These are phyloP conservation scores for Crypturellus tataupa DNA, from an alignment of 2,797 vertebrate genomes.

Conservation along the genomic window DNA sequence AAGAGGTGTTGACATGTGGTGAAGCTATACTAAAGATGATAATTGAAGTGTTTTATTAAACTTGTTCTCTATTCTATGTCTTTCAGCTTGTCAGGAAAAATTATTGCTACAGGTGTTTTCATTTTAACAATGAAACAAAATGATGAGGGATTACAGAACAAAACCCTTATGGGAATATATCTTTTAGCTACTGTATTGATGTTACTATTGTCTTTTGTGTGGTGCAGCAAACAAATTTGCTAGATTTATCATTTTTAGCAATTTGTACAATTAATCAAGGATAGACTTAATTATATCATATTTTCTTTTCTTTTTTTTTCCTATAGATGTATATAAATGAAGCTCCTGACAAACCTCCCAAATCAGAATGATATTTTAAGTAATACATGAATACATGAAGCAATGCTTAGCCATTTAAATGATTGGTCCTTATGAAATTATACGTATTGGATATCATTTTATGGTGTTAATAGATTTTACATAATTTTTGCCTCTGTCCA, in stretches of 20 bases:
- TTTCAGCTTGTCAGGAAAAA: slow-evolving; percentile 51
- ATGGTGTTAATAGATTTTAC: not conserved
- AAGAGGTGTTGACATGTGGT: slow-evolving; percentile 1
- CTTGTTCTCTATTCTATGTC: not conserved
- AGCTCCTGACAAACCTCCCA: not conserved
- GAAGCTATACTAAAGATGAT: slow-evolving; percentile 12
- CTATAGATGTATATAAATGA: not conserved
- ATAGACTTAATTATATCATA: not conserved
- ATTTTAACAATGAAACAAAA: slow-evolving; percentile 34
- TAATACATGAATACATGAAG: not conserved
- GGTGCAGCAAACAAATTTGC: not conserved
- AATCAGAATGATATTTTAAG: not conserved
- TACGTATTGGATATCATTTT: not conserved
- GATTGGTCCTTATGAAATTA: not conserved
- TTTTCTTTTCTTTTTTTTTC: not conserved
- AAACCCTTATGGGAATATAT: not conserved
- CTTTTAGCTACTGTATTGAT: not conserved
- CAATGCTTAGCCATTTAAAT: not conserved
- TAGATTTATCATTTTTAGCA: not conserved
- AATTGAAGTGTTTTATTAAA: slow-evolving; percentile 61
- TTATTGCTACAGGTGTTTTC: slow-evolving; percentile 44
- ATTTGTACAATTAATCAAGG: not conserved
- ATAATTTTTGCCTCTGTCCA: not conserved
- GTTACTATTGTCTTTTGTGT: not conserved
- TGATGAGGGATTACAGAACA: slow-evolving; percentile 42